These are phyloP conservation scores for Chiridota heheva DNA, from an alignment of 35 echinoderm and acorn worm species.

Conservation along the genomic window DNA sequence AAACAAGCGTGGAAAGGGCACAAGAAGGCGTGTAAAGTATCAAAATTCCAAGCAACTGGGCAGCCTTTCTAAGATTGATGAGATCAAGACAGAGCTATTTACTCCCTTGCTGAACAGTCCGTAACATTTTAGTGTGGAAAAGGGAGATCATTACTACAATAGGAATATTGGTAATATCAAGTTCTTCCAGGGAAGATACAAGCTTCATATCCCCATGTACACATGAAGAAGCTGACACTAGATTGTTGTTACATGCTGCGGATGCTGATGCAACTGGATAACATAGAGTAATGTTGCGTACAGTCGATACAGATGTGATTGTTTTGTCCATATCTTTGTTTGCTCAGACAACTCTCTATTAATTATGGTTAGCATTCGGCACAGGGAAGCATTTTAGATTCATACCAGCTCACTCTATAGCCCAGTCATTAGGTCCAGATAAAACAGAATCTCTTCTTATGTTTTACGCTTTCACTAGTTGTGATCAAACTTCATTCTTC, in stretches of 20 bases:
- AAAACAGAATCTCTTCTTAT: too few relatives aligned
- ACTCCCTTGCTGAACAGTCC: slow-evolving; percentile 3
- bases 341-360: too few relatives aligned
- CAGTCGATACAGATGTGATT: background rate
- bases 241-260: background rate
- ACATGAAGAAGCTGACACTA: slow-evolving; percentile 5
- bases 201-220: background rate
- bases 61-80: slow-evolving; percentile 19
- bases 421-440: too few relatives aligned
- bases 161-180: too few relatives aligned
- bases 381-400: too few relatives aligned
- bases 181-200: too few relatives aligned
- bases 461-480: too few relatives aligned
- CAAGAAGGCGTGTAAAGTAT: background rate
- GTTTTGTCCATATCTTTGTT: slow-evolving; percentile 1
- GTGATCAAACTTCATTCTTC: too few relatives aligned
- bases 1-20: slow-evolving; percentile 35
- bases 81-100: slow-evolving; percentile 44
- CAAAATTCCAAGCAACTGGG: slow-evolving; percentile 29
- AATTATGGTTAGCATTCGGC: too few relatives aligned
- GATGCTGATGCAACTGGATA: background rate
- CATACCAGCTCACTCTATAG: too few relatives aligned
- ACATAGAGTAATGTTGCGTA: background rate
- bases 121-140: too few relatives aligned
- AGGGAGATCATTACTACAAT: too few relatives aligned